Evolutionary conservation across 2,888 invertebrate genomes (phyloP).

Genomic region (Torymus texanus): DNA sequence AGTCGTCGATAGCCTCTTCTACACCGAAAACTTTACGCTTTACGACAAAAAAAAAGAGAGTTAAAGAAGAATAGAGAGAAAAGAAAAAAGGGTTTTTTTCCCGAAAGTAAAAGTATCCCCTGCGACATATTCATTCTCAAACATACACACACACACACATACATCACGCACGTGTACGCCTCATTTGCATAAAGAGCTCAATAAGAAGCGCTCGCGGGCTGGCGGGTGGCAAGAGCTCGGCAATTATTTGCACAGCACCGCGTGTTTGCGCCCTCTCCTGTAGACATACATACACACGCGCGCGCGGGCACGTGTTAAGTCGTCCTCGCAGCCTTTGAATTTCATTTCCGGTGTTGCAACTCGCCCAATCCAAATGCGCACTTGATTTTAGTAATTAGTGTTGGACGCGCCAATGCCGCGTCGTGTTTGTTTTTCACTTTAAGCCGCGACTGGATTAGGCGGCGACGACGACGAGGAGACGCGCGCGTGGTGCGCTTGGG

Average conservation of each 20-base stretch:
- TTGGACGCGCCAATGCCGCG: background rate
- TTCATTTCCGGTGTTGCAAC: slow-evolving; percentile 29
- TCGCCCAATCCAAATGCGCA: slow-evolving; percentile 32
- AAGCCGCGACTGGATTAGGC: background rate
- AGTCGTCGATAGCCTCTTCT: too few relatives aligned
- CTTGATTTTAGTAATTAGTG: slow-evolving; percentile 45
- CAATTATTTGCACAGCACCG: slow-evolving; percentile 56
- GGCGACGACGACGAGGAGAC: background rate
- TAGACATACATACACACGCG: background rate
- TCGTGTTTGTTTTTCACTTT: slow-evolving; percentile 15
- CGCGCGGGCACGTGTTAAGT: background rate
- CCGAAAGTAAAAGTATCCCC: too few relatives aligned
- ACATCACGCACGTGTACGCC: background rate
- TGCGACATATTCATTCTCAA: too few relatives aligned
- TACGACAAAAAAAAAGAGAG: too few relatives aligned
- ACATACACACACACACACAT: too few relatives aligned
- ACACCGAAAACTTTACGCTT: too few relatives aligned
- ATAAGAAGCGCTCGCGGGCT: slow-evolving; percentile 51
- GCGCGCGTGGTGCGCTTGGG: too few relatives aligned
- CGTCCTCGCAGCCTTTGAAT: slow-evolving; percentile 31
- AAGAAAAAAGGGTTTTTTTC: too few relatives aligned
- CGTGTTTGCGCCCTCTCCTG: slow-evolving; percentile 29
- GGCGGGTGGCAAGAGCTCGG: slow-evolving; percentile 44
- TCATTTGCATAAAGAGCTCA: slow-evolving; percentile 63
- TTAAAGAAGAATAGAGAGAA: too few relatives aligned